Base-by-base conservation (phyloP, 2,888 invertebrate species). In the Chrysotoxum bicinctum region DNA sequence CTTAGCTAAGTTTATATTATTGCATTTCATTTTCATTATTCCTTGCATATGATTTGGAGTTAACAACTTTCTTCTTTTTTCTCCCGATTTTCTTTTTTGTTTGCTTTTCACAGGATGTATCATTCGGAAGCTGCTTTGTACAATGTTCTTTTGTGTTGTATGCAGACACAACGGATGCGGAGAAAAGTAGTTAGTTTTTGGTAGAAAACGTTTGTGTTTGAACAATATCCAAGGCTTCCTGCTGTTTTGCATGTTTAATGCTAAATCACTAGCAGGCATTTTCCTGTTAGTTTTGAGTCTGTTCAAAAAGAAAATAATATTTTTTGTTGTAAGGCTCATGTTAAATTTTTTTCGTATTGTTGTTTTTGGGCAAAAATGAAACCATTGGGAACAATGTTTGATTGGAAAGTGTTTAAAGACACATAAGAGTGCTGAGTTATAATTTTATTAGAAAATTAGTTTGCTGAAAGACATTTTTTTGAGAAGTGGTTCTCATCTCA, bases 231-330 rank as follows among this genome's bases (percentile, higher is more conserved):
- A 48, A 60, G 45, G 80, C 70, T 75, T 80, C 80, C 84, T 66
- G 84, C 79, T 74, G 84, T 30, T 48, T 72, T 72, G 70, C 75
- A 80, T 84, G 75, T 75, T 54, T 72, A 75, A 84, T 84, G 80
- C 62, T 66, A 80, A 72, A 76, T 84, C 84, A 76, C 75, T 62
- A 45, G 72, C 84, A 84, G 84, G 68, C 84, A 72, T 84, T 80
- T 70, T 72, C 52, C 52, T 72, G n/a, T 70, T 72, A 48, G 79
- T 68, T 75, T 79, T 75, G 16, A 54, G 62, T 69, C 30, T 19
- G 7, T 26, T 30, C 1, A 30, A 9, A 45, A 23, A 30, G 12
- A 21, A 40, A 16, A 40, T 52, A 14, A 50, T 32, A 48, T 73
- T 45, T 48, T 54, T 54, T n/a, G 4, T 50, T 1, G 26, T 12